Base-by-base conservation (phyloP, 2,888 invertebrate genomes). In the Brenthis daphne region DNA sequence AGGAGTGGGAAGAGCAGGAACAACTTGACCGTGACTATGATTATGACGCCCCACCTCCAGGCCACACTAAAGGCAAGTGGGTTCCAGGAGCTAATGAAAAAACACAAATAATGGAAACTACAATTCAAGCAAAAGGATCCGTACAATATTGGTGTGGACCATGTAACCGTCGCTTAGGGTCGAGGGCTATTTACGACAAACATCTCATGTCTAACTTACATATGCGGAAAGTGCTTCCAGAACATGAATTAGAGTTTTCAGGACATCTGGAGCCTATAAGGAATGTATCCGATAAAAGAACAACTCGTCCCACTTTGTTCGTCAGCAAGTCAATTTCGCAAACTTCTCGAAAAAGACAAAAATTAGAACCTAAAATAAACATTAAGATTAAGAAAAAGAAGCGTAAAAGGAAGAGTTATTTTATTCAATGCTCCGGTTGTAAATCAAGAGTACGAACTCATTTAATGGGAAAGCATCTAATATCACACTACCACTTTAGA, bases 401-500 rank as follows among this genome's bases (percentile, higher is more conserved):
- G 77, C 87, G 94, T 53, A 93, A 92, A 53, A 90, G 96, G 12
- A 94, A 93, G 64, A 92, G 94, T 64, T 92, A 93, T 69, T 94
- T 94, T 68, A 89, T 95, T 0, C 93, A 94, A 75, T 97, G 97
- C 82, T 94, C 94, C 64, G 95, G 96, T 57, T 97, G 97, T 79
- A 94, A 94, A 68, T 94, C 95, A 47, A 94, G 95, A 73, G 95
- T 97, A 55, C 93, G 94, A 69, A 93, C 94, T 6, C 94, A 95
- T 77, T 87, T 96, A 74, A 95, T 97, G 90, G 97, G 97, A 53
- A 97, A 97, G 82, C 97, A 97, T 88, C 92, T 98, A 70, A 96
- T 98, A 77, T 97, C 97, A 1, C 96, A 96, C 82, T 97, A 96
- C 83, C 98, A 98, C 85, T 96, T 96, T 78, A 94, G 96, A 71